Evolutionary conservation across 2,888 invertebrate species (phyloP).

Genomic region (Drosophila dives): DNA sequence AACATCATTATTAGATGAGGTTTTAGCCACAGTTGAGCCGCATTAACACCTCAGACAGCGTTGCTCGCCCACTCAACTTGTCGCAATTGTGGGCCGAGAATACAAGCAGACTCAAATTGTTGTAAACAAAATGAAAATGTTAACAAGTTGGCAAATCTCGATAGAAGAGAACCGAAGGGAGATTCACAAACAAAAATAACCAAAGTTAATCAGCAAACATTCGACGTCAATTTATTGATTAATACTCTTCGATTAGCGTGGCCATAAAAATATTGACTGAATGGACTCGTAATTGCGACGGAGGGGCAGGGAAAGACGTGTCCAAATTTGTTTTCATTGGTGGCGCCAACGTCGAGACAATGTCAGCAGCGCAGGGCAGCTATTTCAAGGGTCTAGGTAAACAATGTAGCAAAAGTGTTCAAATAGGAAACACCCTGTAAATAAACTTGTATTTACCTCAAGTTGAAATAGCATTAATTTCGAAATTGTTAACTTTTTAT

Average conservation of each 20-base stretch:
- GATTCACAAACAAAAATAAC: constrained; percentile 49
- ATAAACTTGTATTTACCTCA: background rate
- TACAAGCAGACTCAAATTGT: constrained; percentile 28
- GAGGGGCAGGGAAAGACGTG: background rate
- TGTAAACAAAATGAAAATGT: constrained; percentile 61
- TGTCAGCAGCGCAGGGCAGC: constrained; percentile 4
- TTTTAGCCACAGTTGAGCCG: constrained; percentile 42
- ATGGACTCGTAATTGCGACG: background rate
- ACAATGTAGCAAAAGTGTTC: background rate
- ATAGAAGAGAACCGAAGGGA: constrained; percentile 17
- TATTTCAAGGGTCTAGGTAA: constrained; percentile 9
- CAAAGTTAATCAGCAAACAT: constrained; percentile 73
- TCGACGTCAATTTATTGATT: constrained; percentile 74
- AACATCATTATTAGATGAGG: constrained; percentile 16
- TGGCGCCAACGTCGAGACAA: constrained; percentile 42
- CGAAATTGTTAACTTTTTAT: background rate
- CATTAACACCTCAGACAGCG: constrained; percentile 52
- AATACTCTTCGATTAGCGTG: constrained; percentile 73
- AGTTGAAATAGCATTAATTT: background rate
- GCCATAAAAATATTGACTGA: constrained; percentile 42
- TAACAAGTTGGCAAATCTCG: constrained; percentile 44
- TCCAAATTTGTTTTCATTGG: constrained; percentile 48
- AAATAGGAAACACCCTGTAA: constrained; percentile 18
- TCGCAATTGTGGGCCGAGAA: constrained; percentile 31
- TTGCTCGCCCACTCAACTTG: constrained; percentile 44